Percentiles rank a stretch among this genome's conserved stretches.
These are phyloP conservation scores for Telmatochromis sp. DNA, from an alignment of 2,113 vertebrate species.

Conservation along the genomic window DNA sequence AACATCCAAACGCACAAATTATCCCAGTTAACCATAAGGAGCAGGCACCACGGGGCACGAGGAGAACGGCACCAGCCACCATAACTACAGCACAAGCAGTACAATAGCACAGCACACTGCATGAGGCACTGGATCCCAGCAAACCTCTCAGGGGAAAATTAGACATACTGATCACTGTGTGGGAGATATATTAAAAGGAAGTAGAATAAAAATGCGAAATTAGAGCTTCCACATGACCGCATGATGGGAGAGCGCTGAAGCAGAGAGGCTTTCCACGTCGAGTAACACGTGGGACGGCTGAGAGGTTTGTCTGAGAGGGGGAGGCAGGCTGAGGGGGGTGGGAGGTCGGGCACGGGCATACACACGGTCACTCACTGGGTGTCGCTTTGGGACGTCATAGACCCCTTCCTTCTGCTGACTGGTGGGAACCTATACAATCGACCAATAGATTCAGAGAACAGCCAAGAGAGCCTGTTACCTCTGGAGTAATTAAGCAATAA, in stretches of 20 bases:
- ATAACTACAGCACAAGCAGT: slow-evolving; percentile 30
- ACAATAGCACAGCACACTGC: slow-evolving; percentile 37
- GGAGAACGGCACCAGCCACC: slow-evolving; percentile 23
- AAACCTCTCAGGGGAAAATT: slow-evolving; percentile 58
- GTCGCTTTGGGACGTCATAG: slow-evolving; percentile 99
- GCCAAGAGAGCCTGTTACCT: slow-evolving; percentile 57
- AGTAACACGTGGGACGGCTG: background rate
- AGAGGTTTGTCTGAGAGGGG: slow-evolving; percentile 68
- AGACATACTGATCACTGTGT: background rate
- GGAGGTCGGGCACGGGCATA: slow-evolving; percentile 26
- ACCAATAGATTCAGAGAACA: slow-evolving; percentile 53
- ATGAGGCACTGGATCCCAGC: slow-evolving; percentile 59
- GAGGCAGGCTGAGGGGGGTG: slow-evolving; percentile 32
- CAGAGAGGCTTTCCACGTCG: background rate
- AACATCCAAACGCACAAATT: slow-evolving; percentile 3
- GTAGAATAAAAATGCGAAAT: background rate
- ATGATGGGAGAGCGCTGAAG: background rate
- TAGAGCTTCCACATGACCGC: background rate
- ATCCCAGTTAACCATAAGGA: background rate
- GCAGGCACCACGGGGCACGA: slow-evolving; percentile 14
- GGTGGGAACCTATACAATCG: slow-evolving; percentile 87
- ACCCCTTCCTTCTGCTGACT: slow-evolving; percentile 99
- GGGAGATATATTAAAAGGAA: background rate
- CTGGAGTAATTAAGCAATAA: slow-evolving; percentile 23
- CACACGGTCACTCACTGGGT: slow-evolving; percentile 96